Evolutionary conservation across 2,797 vertebrate genomes (phyloP), one percentile per base, ranked within the genome.

Genomic region (Leucoraja ocellata): DNA sequence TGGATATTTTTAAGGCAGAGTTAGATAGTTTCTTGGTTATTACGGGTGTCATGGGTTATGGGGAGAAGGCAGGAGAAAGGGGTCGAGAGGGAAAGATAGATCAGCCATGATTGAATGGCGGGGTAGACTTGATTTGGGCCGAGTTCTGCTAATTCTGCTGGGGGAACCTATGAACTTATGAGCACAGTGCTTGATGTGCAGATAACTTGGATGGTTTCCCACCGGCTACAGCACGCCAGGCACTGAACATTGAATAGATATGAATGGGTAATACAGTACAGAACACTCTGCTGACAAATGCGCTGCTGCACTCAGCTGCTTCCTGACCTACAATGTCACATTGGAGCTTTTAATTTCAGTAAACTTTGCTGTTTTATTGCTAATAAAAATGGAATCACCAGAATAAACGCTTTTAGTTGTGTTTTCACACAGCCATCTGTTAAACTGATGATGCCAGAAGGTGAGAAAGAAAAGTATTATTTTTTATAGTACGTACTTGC

Each of bases 391-490:
- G 68, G 84, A 68, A 68, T 65, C 61, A 68, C 84, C n/a, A 88
- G 84, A 88, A 65, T 88, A 36, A 88, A 88, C 6, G 61, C 61
- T 88, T 88, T 88, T 88, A 65, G n/a, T 61, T 68, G n/a, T 88
- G 84, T 88, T 88, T 88, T 88, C 61, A 88, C 84, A 88, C 84
- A 68, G 21, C 84, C 84, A 88, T 88, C 84, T 88, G 84, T 88
- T 88, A 68, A 88, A 65, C 68, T 88, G 32, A 88, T 88, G 84
- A 88, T 88, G 61, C 84, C 61, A 68, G 84, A 88, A 68, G 84
- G 84, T 11, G 61, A 65, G 63, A 36, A 36, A 88, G 84, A 32
- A 68, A 88, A 68, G 61, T 68, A 65, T 32, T 88, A 68, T 88
- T 88, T 88, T 88, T 88, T 88, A 88, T 88, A 68, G 32, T 32